Evolutionary conservation across 2,888 invertebrate genomes (phyloP).

Genomic region (Lasius fuliginosus): DNA sequence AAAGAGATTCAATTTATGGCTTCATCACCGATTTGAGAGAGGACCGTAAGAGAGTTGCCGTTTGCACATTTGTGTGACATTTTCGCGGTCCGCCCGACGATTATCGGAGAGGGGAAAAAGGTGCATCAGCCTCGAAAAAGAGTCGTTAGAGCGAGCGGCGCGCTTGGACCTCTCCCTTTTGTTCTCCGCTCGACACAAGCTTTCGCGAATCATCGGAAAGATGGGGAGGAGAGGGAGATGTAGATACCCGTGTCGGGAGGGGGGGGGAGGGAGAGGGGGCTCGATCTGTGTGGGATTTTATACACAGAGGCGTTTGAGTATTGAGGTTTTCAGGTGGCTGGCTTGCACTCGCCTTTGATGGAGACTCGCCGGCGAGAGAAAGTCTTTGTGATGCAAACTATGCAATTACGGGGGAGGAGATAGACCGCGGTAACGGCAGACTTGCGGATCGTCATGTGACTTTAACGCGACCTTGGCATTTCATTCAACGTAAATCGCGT

Average conservation of each 20-base stretch:
- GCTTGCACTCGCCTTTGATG: conserved; percentile 49
- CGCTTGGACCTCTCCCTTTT: conserved; percentile 17
- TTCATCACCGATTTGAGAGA: conserved; percentile 64
- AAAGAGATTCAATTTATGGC: conserved; percentile 70
- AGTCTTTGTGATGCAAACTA: conserved; percentile 53
- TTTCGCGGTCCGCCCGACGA: conserved; percentile 37
- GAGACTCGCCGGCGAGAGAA: conserved; percentile 29
- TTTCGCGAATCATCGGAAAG: conserved; percentile 36
- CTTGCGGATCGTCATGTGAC: conserved; percentile 30
- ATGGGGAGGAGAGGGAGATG: conserved; percentile 9
- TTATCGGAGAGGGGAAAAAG: conserved; percentile 11
- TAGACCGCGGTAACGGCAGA: conserved; percentile 42
- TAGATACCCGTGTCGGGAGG: neutral
- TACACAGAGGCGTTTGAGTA: conserved; percentile 41
- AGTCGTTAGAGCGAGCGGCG: conserved; percentile 12
- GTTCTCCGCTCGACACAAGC: conserved; percentile 26
- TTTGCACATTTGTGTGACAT: conserved; percentile 52
- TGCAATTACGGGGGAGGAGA: conserved; percentile 55
- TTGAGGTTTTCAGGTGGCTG: conserved; percentile 53
- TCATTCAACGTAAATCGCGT: conserved; percentile 45
- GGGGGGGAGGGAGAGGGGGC: neutral
- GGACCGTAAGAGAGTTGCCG: conserved; percentile 1
- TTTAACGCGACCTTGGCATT: conserved; percentile 50
- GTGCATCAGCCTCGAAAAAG: conserved; percentile 47
- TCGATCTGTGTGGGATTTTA: conserved; percentile 29